These are phyloP conservation scores for Anastrepha ludens DNA, from an alignment of 1,140 invertebrate genomes.

Conservation along the genomic window DNA sequence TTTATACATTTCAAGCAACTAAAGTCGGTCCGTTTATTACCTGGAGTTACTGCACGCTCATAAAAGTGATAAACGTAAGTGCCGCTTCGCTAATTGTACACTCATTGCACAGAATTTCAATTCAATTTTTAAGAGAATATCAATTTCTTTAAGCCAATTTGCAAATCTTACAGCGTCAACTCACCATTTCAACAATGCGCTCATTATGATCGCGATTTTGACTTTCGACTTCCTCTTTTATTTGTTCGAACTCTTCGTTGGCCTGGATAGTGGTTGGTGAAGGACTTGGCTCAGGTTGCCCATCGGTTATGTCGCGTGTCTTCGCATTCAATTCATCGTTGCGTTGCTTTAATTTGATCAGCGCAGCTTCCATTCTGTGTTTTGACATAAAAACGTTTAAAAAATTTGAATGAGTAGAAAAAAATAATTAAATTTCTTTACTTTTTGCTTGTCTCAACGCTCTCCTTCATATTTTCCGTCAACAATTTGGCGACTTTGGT, in stretches of 20 bases:
- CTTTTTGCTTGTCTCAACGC: conserved; percentile 64
- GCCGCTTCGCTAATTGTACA: too few species aligned
- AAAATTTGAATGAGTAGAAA: not conserved
- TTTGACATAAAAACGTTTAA: conserved; percentile 15
- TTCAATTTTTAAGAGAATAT: not conserved
- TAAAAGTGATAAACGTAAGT: too few species aligned
- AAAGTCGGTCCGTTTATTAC: too few species aligned
- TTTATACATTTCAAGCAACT: too few species aligned
- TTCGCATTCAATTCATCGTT: conserved; percentile 70
- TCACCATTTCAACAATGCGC: conserved; percentile 73
- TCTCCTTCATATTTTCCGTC: conserved; percentile 73
- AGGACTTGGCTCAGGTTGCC: conserved; percentile 57
- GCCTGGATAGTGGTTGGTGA: conserved; percentile 64
- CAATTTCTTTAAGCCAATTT: too few species aligned
- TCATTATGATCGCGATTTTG: conserved; percentile 69
- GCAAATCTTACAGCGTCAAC: not conserved
- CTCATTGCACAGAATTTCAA: too few species aligned
- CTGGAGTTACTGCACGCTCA: too few species aligned
- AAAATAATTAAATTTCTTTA: conserved; percentile 33
- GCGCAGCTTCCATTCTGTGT: conserved; percentile 70
- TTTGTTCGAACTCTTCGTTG: conserved; percentile 67
- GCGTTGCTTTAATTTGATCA: conserved; percentile 71
- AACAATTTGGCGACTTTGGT: conserved; percentile 71
- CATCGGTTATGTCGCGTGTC: conserved; percentile 66
- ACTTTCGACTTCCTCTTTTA: conserved; percentile 68